Percentiles rank a stretch among this genome's conserved stretches.
Evolutionary conservation across 2,888 invertebrate genomes (phyloP).

Genomic region (Papilio protenor): DNA sequence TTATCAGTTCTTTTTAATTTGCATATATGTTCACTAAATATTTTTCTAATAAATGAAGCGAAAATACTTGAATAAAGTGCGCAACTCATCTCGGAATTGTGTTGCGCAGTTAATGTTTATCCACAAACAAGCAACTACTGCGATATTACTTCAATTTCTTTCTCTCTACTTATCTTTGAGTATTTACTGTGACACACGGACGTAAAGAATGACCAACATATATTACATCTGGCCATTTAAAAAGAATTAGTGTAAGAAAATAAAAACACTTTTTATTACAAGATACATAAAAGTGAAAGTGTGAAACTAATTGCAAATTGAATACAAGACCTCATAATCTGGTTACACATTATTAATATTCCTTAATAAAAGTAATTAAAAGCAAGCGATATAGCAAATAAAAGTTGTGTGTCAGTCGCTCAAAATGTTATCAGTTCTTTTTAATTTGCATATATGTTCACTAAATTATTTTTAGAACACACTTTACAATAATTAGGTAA

Average conservation of each 20-base stretch:
- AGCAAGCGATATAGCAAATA: background rate
- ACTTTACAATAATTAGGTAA: background rate
- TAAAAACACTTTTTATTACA: background rate
- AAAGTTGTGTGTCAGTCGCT: background rate
- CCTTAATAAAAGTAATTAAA: background rate
- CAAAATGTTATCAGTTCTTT: background rate
- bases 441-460: background rate
- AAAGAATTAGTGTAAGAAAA: background rate
- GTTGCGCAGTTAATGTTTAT: conserved; percentile 42
- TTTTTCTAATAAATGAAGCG: conserved; percentile 11
- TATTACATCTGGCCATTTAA: background rate
- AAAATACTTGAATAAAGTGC: conserved; percentile 20
- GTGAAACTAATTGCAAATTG: background rate
- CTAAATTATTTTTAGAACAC: background rate
- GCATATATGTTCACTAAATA: background rate
- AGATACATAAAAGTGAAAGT: background rate
- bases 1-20: background rate
- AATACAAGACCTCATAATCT: background rate
- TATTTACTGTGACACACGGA: conserved; percentile 14
- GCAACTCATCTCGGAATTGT: conserved; percentile 41
- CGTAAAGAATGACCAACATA: background rate
- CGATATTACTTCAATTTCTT: conserved; percentile 50
- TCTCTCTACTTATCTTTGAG: conserved; percentile 40
- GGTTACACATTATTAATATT: background rate
- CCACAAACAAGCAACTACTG: conserved; percentile 44